Percentiles rank a stretch among this genome's conserved stretches.
Evolutionary conservation across 2,113 vertebrate genomes (phyloP).

Genomic region (Triplophysa rosa): DNA sequence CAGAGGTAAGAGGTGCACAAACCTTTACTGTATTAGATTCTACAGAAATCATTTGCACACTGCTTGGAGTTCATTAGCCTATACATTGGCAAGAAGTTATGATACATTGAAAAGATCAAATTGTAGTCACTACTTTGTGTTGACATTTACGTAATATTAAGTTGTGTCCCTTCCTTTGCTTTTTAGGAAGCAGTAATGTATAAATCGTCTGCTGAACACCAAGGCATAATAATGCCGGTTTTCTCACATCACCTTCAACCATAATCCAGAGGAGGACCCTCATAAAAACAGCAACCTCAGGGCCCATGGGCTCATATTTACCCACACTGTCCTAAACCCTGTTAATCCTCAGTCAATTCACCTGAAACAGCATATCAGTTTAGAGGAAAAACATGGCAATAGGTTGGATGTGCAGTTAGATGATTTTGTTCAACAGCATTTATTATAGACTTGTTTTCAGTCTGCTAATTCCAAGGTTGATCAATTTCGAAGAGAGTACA

Average conservation of each 20-base stretch:
- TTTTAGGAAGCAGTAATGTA: constrained; percentile 90
- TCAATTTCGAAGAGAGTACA: constrained; percentile 79
- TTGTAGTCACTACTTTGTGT: background rate
- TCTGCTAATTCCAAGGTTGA: constrained; percentile 82
- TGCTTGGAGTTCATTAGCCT: background rate
- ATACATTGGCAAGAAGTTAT: background rate
- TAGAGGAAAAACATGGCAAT: constrained; percentile 63
- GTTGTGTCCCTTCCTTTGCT: constrained; percentile 38
- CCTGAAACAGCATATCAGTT: constrained; percentile 66
- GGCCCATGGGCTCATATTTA: constrained; percentile 66
- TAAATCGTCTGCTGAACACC: constrained; percentile 82
- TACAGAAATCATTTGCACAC: background rate
- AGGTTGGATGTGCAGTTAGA: constrained; percentile 63
- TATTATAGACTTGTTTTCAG: constrained; percentile 82
- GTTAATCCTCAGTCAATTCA: constrained; percentile 61
- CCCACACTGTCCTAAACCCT: constrained; percentile 80
- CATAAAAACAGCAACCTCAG: constrained; percentile 69
- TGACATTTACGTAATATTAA: background rate
- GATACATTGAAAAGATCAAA: background rate
- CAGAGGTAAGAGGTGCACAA: constrained; percentile 78
- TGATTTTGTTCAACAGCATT: constrained; percentile 79
- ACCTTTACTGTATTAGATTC: background rate
- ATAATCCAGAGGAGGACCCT: constrained; percentile 75
- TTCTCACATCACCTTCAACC: constrained; percentile 78
- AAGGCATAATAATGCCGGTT: constrained; percentile 70